A percentile compares a stretch with the other conserved stretches of the same genome.
Evolutionary conservation across 1,140 invertebrate species (phyloP).

Genomic region (Dicyema japonicum): DNA sequence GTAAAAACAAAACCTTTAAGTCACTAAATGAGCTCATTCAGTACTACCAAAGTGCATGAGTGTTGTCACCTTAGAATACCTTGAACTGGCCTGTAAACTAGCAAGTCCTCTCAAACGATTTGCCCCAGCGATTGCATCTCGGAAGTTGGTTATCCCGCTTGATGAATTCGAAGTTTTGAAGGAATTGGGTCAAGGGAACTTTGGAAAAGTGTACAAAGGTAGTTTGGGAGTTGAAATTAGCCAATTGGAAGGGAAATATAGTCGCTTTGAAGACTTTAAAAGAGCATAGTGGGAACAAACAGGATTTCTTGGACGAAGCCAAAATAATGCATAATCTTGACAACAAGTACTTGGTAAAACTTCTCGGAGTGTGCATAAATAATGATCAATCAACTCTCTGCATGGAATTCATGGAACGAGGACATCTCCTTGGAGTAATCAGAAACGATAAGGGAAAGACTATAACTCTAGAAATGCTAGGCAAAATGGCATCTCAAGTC

Average conservation of each 20-base stretch:
- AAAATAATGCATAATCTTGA: slow-evolving; percentile 89
- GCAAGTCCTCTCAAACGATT: slow-evolving; percentile 6
- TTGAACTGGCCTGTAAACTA: slow-evolving; percentile 26
- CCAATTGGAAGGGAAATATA: too few species aligned
- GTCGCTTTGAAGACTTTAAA: slow-evolving; percentile 65
- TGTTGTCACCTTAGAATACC: slow-evolving; percentile 57
- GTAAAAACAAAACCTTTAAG: slow-evolving; percentile 62
- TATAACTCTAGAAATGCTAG: too few species aligned
- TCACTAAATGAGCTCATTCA: slow-evolving; percentile 54
- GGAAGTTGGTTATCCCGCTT: too few species aligned
- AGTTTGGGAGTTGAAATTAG: too few species aligned
- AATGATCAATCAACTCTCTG: too few species aligned
- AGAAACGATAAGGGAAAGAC: too few species aligned
- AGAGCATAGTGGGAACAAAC: slow-evolving; percentile 57
- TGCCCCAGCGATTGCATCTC: slow-evolving; percentile 3
- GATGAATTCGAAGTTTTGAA: slow-evolving; percentile 33
- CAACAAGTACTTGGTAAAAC: slow-evolving; percentile 73
- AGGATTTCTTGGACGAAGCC: slow-evolving; percentile 85
- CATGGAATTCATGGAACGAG: too few species aligned
- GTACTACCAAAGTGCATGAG: slow-evolving; percentile 54
- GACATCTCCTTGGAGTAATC: too few species aligned
- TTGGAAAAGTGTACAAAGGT: slow-evolving; percentile 88
- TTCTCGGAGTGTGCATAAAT: slow-evolving; percentile 95
- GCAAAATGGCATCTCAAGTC: too few species aligned
- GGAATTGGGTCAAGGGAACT: slow-evolving; percentile 65